Evolutionary conservation across 2,888 invertebrate genomes (phyloP), one percentile per base, ranked within the genome.

Genomic region (Sceliomorpha sp.): DNA sequence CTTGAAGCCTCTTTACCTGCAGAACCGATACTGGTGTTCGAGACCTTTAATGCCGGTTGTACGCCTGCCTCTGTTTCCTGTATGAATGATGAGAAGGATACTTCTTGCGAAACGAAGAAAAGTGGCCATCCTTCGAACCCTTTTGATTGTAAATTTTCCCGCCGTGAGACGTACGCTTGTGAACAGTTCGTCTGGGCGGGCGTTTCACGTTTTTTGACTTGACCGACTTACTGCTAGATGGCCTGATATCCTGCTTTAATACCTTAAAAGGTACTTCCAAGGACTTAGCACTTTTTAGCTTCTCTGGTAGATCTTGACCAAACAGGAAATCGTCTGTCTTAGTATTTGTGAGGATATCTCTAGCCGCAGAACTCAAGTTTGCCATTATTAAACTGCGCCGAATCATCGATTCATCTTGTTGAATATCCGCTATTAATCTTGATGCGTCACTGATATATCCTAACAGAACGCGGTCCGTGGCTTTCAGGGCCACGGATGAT

Each of bases 361-460:
- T 42, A 1, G 42, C 48, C 2, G 42, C 32, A 3, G 48, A 1
- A 17, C 36, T 47, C 2, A 50, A n/a, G 14, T 64, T 48, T 0
- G 48, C 40, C 7, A 50, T 4, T 2, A 56, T 31, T 1, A 63
- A 12, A 1, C 40, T 62, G 1, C 40, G 20, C 7, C 40, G 29
- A 20, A 51, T 53, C 17, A 40, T 13, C 0, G 42, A 40, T 17
- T 48, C 48, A 8, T 63, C 48, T 2, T 34, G 26, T 8, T 63
- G 48, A n/a, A 47, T 14, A n/a, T 55, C 42, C 1, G 36, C 56
- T 8, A 55, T 0, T 7, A 40, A 27, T 0, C 34, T 31, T 8
- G 34, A 2, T n/a, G 51, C 45, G 10, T 59, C 48, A 6, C 51
- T 47, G 0, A 58, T 4, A 15, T 39, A 45, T 0, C 29, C 37